Evolutionary conservation across 92 coral and sea anemone species (phyloP).

Genomic region (Phenganax stokvisi): DNA sequence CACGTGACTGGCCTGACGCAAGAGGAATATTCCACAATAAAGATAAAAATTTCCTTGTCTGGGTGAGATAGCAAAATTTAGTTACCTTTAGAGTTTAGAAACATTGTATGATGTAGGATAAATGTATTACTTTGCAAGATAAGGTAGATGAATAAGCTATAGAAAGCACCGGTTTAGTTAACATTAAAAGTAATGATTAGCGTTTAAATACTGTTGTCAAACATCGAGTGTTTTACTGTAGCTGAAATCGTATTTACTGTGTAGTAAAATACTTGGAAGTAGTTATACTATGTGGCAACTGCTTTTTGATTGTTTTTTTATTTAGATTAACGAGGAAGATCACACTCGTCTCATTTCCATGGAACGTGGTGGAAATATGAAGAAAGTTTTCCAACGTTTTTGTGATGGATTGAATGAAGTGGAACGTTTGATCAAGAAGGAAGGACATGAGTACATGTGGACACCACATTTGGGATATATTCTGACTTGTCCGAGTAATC

Average conservation of each 20-base stretch:
- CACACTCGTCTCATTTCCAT: slow-evolving; percentile 96
- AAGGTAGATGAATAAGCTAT: no score
- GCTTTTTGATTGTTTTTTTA: neutral
- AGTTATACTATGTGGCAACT: neutral
- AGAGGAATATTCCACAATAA: slow-evolving; percentile 97
- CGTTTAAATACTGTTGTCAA: no score
- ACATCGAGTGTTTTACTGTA: no score
- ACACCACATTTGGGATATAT: slow-evolving; percentile 88
- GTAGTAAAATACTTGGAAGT: neutral
- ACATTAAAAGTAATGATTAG: no score
- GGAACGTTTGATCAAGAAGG: slow-evolving; percentile 83
- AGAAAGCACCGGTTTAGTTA: no score
- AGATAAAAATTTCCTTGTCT: slow-evolving; percentile 87
- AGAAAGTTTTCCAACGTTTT: slow-evolving; percentile 85
- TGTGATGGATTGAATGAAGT: slow-evolving; percentile 85
- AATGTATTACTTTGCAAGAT: no score
- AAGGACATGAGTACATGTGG: slow-evolving; percentile 95
- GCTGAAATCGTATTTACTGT: no score
- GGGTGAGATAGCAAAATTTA: slow-evolving; percentile 41
- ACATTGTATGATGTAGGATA: no score
- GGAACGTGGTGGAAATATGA: slow-evolving; percentile 96
- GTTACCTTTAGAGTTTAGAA: neutral
- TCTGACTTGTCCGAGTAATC: slow-evolving; percentile 92
- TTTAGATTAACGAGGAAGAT: slow-evolving; percentile 79
- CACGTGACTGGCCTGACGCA: slow-evolving; percentile 99